Conservation (phyloP, 2,113 vertebrate species). For the Chroicocephalus ridibundus region DNA sequence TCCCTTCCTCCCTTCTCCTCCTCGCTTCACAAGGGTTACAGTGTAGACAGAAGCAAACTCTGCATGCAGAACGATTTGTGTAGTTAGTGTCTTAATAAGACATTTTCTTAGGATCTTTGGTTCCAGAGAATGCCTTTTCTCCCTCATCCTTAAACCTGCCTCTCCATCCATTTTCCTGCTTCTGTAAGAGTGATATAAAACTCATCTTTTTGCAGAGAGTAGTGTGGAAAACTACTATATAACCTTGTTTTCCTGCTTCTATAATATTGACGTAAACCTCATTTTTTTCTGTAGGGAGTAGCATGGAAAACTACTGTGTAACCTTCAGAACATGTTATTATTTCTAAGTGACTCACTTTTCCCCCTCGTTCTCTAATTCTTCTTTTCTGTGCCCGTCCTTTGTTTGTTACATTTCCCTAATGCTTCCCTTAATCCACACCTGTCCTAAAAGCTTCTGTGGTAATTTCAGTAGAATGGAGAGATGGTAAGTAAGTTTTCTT, state of each 20-base stretch:
- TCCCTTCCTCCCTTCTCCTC: too few species aligned
- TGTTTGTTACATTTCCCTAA: background rate
- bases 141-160: background rate
- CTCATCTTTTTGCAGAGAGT: background rate
- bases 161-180: background rate
- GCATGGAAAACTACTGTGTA: background rate
- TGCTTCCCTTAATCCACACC: background rate
- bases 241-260: background rate
- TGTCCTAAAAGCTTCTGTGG: background rate
- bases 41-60: background rate
- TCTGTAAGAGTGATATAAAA: background rate
- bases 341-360: background rate
- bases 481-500: background rate
- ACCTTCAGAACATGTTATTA: background rate
- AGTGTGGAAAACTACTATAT: background rate
- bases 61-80: background rate
- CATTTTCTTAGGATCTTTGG: background rate
- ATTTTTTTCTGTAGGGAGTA: background rate
- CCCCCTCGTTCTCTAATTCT: background rate
- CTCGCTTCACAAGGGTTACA: background rate
- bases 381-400: background rate
- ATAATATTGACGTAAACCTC: background rate
- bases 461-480: background rate
- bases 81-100: background rate
- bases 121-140: background rate